phyloP scores from a whole-genome alignment of 2,113 vertebrate species.

The Alexandromys fortis region DNA sequence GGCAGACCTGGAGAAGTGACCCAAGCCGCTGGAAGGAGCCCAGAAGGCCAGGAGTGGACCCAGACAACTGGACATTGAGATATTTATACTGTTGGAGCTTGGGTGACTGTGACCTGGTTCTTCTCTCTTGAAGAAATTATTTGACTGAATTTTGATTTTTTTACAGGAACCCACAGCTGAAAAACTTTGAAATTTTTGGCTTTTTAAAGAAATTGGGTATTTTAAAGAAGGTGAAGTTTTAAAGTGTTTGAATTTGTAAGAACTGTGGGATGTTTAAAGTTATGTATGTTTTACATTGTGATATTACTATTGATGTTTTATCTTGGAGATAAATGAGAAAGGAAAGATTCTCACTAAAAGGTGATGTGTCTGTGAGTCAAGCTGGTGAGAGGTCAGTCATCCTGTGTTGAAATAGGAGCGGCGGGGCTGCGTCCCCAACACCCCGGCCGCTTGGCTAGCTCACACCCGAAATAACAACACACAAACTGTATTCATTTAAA shows the following conservation, averaged over 20 bases:
- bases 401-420: too few species aligned
- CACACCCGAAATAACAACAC: too few species aligned
- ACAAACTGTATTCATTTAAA: too few species aligned
- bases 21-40: accelerated
- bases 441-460: too few species aligned
- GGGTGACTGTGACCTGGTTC: background rate
- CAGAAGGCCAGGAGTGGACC: background rate
- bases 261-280: background rate
- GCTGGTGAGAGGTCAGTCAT: background rate
- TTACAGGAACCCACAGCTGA: background rate
- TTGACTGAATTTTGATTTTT: background rate
- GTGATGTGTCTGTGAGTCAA: background rate
- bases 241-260: background rate
- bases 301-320: background rate
- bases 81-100: background rate
- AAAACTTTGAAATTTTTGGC: background rate
- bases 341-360: background rate
- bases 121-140: background rate
- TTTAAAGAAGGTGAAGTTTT: background rate
- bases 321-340: background rate
- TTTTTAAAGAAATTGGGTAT: background rate
- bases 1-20: background rate
- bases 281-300: background rate
- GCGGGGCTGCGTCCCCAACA: too few species aligned
- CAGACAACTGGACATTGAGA: background rate